Base-by-base conservation (phyloP, 1,140 invertebrate genomes). In the Paraescarpia echinospica region DNA sequence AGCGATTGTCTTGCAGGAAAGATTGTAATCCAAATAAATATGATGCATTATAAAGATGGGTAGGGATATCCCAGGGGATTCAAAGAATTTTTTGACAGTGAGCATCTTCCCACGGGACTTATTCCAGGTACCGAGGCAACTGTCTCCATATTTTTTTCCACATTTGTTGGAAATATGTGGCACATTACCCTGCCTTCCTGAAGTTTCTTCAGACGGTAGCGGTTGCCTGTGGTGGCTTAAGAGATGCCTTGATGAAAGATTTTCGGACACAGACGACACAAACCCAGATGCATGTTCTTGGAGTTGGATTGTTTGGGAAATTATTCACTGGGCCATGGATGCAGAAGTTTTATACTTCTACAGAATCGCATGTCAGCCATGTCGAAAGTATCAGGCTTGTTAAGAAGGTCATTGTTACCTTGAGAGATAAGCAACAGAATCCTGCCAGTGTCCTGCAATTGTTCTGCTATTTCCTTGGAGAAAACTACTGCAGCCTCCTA, bases 221-320 rank as follows among this genome's bases (percentile, higher is more conserved):
- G 6, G 41, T 48, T 5, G 41, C 41, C 5, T 48, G 41, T 14
- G 41, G 41, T 48, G 41, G 41, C 41, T 48, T 48, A 14, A 48
- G 41, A 48, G 41, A 48, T 8, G 14, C 41, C 5, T 48, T 48
- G 14, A 14, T 14, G 14, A 5, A 48, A 8, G 41, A 48, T 14
- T 48, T 48, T 48, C 41, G 14, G 41, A 48, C 41, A 14, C 6
- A 48, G 41, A 14, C 14, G 41, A 14, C 41, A 14, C 5, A 14
- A 14, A 14, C 41, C 22, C 93, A 94, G 59, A 90, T 94, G n/a
- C 93, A 93, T 33, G 93, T 92, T 2, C 90, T 94, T 8, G n/a
- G n/a, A n/a, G n/a, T n/a, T n/a, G 93, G 93, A 41, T 48, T 94
- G n/a, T 14, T 94, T 89, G 93, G 93, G 1, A 94, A 94, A 77